phyloP scores from a whole-genome alignment of 2,888 invertebrate species.

The Tiliacea citrago region DNA sequence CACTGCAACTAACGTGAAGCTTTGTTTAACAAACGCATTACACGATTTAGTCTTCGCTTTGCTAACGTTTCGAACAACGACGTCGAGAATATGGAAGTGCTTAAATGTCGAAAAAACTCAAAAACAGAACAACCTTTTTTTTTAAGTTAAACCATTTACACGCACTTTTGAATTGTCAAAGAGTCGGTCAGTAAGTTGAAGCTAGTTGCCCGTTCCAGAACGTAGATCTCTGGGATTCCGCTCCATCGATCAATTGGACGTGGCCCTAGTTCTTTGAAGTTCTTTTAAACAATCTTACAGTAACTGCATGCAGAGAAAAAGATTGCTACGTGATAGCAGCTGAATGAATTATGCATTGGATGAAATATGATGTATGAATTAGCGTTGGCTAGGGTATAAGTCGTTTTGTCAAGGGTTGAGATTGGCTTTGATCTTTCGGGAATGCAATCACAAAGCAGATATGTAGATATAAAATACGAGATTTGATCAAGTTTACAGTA shows the following conservation, averaged over 20 bases:
- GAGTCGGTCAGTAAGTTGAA: too few species aligned
- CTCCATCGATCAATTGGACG: too few species aligned
- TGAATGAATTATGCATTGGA: not conserved
- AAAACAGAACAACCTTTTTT: not conserved
- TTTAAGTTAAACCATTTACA: too few species aligned
- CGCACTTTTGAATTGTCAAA: too few species aligned
- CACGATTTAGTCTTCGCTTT: conserved; percentile 72
- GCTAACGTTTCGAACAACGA: conserved; percentile 60
- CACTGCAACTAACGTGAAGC: conserved; percentile 72
- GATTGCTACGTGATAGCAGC: not conserved
- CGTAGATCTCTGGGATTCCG: too few species aligned
- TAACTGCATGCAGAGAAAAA: too few species aligned
- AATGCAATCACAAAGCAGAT: not conserved
- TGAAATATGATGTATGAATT: too few species aligned
- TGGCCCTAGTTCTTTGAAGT: too few species aligned
- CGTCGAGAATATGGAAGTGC: conserved; percentile 53
- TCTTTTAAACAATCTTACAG: too few species aligned
- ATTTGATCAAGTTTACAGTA: too few species aligned
- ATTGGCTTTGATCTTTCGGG: not conserved
- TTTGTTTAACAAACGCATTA: conserved; percentile 78
- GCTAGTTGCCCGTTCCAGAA: too few species aligned
- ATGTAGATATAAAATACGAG: not conserved
- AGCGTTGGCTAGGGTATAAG: not conserved
- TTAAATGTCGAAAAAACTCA: not conserved
- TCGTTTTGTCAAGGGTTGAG: not conserved